Base-by-base conservation (phyloP, 2,888 invertebrate species). In the Eristalinus aeneus region DNA sequence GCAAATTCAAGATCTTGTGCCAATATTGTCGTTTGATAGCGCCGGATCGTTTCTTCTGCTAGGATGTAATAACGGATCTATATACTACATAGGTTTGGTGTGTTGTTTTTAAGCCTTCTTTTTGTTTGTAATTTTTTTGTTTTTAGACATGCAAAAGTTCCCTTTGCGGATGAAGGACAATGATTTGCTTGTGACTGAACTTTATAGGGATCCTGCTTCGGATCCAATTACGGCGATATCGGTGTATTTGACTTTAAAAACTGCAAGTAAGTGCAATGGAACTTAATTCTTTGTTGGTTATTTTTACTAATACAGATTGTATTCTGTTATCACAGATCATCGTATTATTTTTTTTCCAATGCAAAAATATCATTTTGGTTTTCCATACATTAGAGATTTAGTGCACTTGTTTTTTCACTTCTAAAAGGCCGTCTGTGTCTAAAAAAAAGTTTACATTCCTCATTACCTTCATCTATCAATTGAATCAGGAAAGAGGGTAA, bases 91-190 rank as follows among this genome's bases (percentile, higher is more conserved):
- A 89, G 98, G 98, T 98, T 74, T 72, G 54, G 4, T 12, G 46
- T 12, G 8, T 46, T 12, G 23, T 2, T 0, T 22, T 0, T 61
- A 6, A 3, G 6, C 12, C 22, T 36, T 36, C 20, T 56, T 27
- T 11, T n/a, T 36, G 0, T 23, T 8, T 53, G 12, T 23, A 16
- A n/a, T 56, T 31, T 34, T 23, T 76, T 63, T 58, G 27, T 65
- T 86, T 93, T 76, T 93, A 97, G 99, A 99, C 93, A 99, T 99
- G 99, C 99, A 99, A 93, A 99, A 99, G 93, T 99, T 99, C 93
- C 99, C 99, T 0, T 93, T 99, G 8, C 94, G 99, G 60, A 99
- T 99, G 99, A 99, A 99, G 92, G 99, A 99, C 92, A 99, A 99
- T 92, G 99, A 99, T 93, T 93, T 99, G 10, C 93, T 99, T 31